Percentiles rank a stretch among this genome's conserved stretches.
Conservation (phyloP, 2,888 invertebrate genomes). For the Pecten maximus region DNA sequence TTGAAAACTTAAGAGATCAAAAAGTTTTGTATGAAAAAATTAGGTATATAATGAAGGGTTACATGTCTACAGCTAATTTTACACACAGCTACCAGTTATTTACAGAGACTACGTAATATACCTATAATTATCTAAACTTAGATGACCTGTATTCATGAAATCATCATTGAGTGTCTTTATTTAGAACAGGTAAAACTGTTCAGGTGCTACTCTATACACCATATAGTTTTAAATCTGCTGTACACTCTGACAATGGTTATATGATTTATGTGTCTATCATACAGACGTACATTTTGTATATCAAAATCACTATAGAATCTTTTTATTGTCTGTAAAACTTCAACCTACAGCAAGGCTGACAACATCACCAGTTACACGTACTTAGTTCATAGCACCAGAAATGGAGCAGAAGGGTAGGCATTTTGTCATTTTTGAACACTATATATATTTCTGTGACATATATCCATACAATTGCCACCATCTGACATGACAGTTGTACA, state of each 20-base stretch:
- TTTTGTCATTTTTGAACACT: neutral
- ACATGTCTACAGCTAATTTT: neutral
- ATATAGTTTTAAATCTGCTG: neutral
- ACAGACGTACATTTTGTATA: neutral
- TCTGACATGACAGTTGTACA: no score
- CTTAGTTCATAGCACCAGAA: neutral
- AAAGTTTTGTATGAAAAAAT: no score
- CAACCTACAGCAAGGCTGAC: no score
- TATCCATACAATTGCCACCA: no score
- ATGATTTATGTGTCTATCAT: neutral
- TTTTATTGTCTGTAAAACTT: neutral
- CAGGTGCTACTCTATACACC: neutral
- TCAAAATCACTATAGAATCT: neutral
- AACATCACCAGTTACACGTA: neutral
- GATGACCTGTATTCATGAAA: neutral
- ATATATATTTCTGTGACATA: no score
- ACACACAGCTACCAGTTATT: neutral
- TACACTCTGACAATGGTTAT: neutral
- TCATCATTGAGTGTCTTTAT: neutral
- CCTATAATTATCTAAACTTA: neutral
- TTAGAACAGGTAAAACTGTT: neutral
- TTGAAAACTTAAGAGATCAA: no score
- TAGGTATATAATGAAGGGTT: no score
- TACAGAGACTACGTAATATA: no score
- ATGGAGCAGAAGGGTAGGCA: neutral